A percentile compares a stretch with the other conserved stretches of the same genome.
Conservation (phyloP, 2,888 invertebrate genomes). For the Acrobasis consociella region DNA sequence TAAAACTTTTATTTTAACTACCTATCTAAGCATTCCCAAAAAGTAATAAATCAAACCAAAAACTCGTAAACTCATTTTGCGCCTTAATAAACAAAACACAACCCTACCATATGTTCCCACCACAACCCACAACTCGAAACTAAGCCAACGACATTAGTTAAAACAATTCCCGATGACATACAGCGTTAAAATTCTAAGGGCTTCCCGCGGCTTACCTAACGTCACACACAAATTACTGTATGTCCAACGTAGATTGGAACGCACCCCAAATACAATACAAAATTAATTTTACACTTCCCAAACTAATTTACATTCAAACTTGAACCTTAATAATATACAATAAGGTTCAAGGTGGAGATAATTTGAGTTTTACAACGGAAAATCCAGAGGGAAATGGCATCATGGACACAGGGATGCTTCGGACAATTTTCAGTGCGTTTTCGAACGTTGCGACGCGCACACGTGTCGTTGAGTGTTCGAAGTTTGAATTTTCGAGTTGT, state of each 20-base stretch:
- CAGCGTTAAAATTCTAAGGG: slow-evolving; percentile 48
- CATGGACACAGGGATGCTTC: slow-evolving; percentile 28
- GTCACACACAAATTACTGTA: slow-evolving; percentile 51
- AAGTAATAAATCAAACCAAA: too few relatives aligned
- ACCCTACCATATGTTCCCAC: not conserved
- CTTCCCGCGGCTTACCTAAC: slow-evolving; percentile 44
- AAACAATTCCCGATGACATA: slow-evolving; percentile 31
- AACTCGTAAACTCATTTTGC: not conserved
- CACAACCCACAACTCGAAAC: slow-evolving; percentile 4
- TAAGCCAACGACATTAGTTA: slow-evolving; percentile 36
- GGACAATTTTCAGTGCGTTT: slow-evolving; percentile 34
- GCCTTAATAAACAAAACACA: not conserved
- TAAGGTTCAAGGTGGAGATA: slow-evolving; percentile 12
- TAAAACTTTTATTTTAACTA: too few relatives aligned
- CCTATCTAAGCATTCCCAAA: too few relatives aligned
- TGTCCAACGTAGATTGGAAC: slow-evolving; percentile 36
- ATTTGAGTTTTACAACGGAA: slow-evolving; percentile 20
- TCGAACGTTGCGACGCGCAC: slow-evolving; percentile 28
- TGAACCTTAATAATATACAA: slow-evolving; percentile 14
- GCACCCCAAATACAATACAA: slow-evolving; percentile 26
- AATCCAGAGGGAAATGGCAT: slow-evolving; percentile 26
- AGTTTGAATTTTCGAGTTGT: slow-evolving; percentile 26
- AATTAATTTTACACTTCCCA: slow-evolving; percentile 1
- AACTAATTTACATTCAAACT: slow-evolving; percentile 9
- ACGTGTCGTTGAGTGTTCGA: slow-evolving; percentile 23